phyloP scores from a whole-genome alignment of 2,797 vertebrate species.

The Zonotrichia albicollis region DNA sequence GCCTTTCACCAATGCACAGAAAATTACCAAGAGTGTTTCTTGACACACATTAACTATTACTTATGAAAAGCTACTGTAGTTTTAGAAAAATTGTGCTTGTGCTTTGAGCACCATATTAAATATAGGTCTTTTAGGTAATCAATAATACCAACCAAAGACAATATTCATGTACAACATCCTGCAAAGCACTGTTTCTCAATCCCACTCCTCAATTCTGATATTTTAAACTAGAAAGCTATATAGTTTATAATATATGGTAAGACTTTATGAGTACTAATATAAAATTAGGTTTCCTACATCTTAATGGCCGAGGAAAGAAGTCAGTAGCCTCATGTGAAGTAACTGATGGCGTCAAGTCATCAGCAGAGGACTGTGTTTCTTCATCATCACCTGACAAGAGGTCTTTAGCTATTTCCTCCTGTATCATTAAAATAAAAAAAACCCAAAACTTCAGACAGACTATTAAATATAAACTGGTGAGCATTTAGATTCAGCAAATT shows the following conservation, averaged over 20 bases:
- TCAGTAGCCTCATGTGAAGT: slow-evolving; percentile 94
- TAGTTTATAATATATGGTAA: not conserved
- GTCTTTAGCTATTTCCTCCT: slow-evolving; percentile 98
- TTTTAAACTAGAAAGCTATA: not conserved
- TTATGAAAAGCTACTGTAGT: not conserved
- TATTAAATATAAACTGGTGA: not conserved
- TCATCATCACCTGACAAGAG: slow-evolving; percentile 94
- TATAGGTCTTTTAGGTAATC: not conserved
- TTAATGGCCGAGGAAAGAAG: slow-evolving; percentile 93
- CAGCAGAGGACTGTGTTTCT: slow-evolving; percentile 96
- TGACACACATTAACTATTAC: not conserved
- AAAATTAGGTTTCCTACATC: slow-evolving; percentile 83
- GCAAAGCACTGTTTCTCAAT: not conserved
- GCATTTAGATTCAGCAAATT: not conserved
- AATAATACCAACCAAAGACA: not conserved
- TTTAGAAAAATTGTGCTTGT: not conserved
- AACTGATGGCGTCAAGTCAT: slow-evolving; percentile 94
- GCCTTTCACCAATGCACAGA: not conserved
- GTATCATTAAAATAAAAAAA: not conserved
- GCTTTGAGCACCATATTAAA: not conserved
- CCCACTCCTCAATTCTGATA: not conserved
- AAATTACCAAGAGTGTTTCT: not conserved
- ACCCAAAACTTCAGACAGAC: not conserved
- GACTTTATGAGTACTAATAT: not conserved
- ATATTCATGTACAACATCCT: not conserved